These are phyloP conservation scores for Coenonympha arcania DNA, from an alignment of 2,888 invertebrate species.

Conservation along the genomic window DNA sequence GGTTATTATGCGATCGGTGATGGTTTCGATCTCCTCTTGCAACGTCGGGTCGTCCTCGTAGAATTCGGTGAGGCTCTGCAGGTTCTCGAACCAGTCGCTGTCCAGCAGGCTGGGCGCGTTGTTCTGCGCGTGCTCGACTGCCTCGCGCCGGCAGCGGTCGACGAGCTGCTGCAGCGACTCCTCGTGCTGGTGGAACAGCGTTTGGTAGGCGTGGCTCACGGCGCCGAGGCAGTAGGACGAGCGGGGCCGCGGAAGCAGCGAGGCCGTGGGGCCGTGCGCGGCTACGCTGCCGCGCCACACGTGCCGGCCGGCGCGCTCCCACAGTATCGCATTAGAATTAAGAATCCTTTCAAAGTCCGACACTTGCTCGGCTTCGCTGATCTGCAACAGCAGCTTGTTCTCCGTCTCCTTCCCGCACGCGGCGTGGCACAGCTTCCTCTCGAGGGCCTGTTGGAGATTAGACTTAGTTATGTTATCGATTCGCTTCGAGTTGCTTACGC, in stretches of 20 bases:
- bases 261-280: constrained; percentile 47
- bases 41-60: constrained; percentile 66
- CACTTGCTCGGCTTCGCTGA: constrained; percentile 76
- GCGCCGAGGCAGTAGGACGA: constrained; percentile 63
- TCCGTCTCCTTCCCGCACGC: constrained; percentile 63
- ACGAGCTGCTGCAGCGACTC: constrained; percentile 63
- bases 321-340: constrained; percentile 72
- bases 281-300: constrained; percentile 57
- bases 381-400: constrained; percentile 70
- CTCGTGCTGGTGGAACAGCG: constrained; percentile 64
- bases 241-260: constrained; percentile 48
- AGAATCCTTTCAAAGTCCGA: constrained; percentile 78
- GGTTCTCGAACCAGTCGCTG: constrained; percentile 56
- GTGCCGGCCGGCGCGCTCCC: constrained; percentile 55
- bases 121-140: constrained; percentile 35
- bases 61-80: constrained; percentile 64
- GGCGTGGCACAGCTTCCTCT: constrained; percentile 64
- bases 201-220: constrained; percentile 63
- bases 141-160: constrained; percentile 50
- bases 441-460: constrained; percentile 67
- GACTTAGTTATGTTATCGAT: constrained; percentile 57
- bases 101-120: constrained; percentile 47
- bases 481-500: constrained; percentile 35
- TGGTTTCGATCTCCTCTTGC: constrained; percentile 52
- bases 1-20: constrained; percentile 51